A percentile compares a stretch with the other conserved stretches of the same genome.
Conservation (phyloP, 2,888 invertebrate species). For the Ichneumoninae sp. region DNA sequence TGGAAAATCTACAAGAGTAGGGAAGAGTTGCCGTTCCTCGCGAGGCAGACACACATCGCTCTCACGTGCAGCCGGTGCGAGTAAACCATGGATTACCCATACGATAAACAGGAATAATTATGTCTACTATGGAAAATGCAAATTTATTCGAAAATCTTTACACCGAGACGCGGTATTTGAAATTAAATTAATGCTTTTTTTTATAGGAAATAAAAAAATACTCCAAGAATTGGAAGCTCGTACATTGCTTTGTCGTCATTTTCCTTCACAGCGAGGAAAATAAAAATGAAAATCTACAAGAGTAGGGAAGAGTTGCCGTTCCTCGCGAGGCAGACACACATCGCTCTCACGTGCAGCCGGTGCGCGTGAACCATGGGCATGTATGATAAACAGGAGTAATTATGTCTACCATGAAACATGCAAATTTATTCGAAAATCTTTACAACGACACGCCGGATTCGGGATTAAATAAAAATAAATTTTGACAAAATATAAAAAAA, state of each 20-base stretch:
- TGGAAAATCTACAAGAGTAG: conserved; percentile 18
- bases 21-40: background rate
- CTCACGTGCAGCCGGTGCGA: no score
- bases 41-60: background rate
- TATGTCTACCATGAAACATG: conserved; percentile 61
- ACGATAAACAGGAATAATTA: conserved; percentile 53
- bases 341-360: no score
- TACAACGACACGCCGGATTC: conserved; percentile 8
- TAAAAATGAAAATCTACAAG: conserved; percentile 11
- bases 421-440: conserved; percentile 63
- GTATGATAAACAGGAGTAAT: conserved; percentile 34
- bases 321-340: conserved; percentile 6
- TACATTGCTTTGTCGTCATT: no score
- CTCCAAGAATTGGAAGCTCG: no score
- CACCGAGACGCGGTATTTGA: conserved; percentile 11
- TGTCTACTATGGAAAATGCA: conserved; percentile 61
- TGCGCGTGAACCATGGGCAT: no score
- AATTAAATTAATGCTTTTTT: background rate
- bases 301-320: background rate
- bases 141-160: conserved; percentile 62
- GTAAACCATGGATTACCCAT: no score
- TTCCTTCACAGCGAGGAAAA: background rate
- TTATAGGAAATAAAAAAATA: background rate
- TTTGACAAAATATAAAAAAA: no score
- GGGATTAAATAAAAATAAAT: background rate